Evolutionary conservation across 2,888 invertebrate species (phyloP).

Genomic region (Caenorhabditis doughertyi): DNA sequence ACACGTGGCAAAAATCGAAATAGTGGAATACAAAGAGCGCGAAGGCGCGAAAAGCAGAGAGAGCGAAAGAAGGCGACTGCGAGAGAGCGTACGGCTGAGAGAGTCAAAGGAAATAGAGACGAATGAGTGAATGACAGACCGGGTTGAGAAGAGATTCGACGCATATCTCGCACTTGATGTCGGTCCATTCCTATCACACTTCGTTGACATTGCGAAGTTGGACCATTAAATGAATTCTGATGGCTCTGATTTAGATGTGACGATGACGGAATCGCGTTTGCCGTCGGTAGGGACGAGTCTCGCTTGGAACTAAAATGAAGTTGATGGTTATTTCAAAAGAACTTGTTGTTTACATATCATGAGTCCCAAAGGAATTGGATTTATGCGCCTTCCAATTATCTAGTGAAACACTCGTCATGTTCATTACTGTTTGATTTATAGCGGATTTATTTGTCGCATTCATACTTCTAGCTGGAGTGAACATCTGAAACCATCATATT

Average conservation of each 20-base stretch:
- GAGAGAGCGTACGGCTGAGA: conserved; percentile 13
- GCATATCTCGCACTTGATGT: conserved; percentile 37
- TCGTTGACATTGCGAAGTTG: conserved; percentile 12
- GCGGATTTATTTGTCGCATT: not conserved
- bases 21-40: conserved; percentile 11
- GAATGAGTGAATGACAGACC: conserved; percentile 29
- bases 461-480: conserved; percentile 24
- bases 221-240: not conserved
- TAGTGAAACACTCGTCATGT: conserved; percentile 45
- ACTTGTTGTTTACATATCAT: conserved; percentile 19
- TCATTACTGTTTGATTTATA: conserved; percentile 16
- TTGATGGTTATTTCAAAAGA: not conserved
- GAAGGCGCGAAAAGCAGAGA: conserved; percentile 26
- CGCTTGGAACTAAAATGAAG: conserved; percentile 1
- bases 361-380: conserved; percentile 5
- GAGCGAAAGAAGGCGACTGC: not conserved
- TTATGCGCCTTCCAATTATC: conserved; percentile 39
- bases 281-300: conserved; percentile 23
- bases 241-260: not conserved
- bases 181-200: conserved; percentile 10
- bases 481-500: conserved; percentile 28
- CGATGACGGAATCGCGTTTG: not conserved
- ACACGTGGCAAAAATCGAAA: conserved; percentile 43
- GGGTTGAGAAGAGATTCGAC: conserved; percentile 46
- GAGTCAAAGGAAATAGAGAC: conserved; percentile 5